Conservation (phyloP, 2,113 vertebrate genomes). For the Mormyrus lacerda region DNA sequence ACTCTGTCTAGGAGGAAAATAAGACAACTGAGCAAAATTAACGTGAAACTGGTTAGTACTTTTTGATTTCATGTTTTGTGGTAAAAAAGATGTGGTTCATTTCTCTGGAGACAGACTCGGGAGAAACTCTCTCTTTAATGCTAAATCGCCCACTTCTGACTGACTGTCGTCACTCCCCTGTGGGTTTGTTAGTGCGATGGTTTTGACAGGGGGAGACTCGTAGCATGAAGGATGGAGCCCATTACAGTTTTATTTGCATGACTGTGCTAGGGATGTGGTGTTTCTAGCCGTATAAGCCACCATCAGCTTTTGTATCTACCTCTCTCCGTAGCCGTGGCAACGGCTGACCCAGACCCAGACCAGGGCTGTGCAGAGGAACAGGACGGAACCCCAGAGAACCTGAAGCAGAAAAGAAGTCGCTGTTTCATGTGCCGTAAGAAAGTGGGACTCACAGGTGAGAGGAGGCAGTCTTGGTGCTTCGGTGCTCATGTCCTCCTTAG, state of each 20-base stretch:
- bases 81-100: neutral
- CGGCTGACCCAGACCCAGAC: conserved; percentile 52
- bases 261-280: neutral
- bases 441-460: conserved; percentile 79
- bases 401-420: conserved; percentile 77
- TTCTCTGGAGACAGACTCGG: neutral
- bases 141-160: neutral
- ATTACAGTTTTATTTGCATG: neutral
- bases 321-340: conserved; percentile 22
- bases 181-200: neutral
- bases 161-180: neutral
- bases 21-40: conserved; percentile 28
- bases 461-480: neutral
- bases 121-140: neutral
- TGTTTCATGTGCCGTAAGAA: conserved; percentile 85
- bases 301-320: neutral
- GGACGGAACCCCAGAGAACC: conserved; percentile 66
- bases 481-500: neutral
- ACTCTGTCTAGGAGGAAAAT: conserved; percentile 35
- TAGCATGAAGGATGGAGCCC: neutral
- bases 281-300: neutral
- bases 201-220: neutral
- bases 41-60: conserved; percentile 26
- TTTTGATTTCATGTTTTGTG: conserved; percentile 17
- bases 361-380: conserved; percentile 64